Conservation (phyloP, 2,113 vertebrate species). For the Caloenas nicobarica region DNA sequence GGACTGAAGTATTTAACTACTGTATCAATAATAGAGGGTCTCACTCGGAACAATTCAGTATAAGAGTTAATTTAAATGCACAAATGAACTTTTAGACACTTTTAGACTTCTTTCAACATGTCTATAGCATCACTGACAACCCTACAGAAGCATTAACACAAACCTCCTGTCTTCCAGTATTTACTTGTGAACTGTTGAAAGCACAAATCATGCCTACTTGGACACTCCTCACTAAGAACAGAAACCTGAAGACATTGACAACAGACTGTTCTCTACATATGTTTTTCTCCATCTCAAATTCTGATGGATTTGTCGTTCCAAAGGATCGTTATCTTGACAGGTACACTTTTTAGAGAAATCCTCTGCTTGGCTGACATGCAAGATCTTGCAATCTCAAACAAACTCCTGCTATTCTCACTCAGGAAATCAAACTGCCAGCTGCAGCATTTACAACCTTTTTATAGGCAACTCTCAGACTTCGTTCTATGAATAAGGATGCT, state of each 20-base stretch:
- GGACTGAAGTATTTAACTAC: not conserved
- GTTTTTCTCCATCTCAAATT: not conserved
- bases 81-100: not conserved
- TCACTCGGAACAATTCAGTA: not conserved
- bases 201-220: not conserved
- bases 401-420: not conserved
- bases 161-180: not conserved
- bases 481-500: not conserved
- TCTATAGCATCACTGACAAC: not conserved
- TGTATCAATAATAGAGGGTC: not conserved
- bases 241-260: not conserved
- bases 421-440: not conserved
- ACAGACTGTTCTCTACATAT: not conserved
- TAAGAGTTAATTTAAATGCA: not conserved
- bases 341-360: not conserved
- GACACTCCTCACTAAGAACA: not conserved
- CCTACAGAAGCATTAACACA: not conserved
- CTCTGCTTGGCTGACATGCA: not conserved
- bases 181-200: not conserved
- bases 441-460: not conserved
- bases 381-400: not conserved
- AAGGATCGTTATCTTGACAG: not conserved
- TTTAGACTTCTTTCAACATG: not conserved
- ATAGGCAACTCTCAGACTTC: not conserved
- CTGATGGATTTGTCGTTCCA: not conserved